A percentile compares a stretch with the other conserved stretches of the same genome.
Evolutionary conservation across 1,140 invertebrate genomes (phyloP).

Genomic region (Drosophila oshimai): DNA sequence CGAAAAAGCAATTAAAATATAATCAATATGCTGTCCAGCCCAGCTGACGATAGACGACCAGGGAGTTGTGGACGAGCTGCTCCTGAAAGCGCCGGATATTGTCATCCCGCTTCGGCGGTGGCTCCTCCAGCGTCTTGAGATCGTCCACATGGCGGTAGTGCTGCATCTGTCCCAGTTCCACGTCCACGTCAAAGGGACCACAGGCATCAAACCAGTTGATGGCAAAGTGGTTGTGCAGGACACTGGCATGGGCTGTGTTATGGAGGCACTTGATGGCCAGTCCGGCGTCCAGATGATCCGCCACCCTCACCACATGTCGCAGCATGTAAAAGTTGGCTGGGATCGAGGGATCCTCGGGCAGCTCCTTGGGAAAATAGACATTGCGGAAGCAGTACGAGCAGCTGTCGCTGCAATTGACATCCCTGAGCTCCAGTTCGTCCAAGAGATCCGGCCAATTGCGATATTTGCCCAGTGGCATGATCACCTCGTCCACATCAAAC

Average conservation of each 20-base stretch:
- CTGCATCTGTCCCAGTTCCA: conserved; percentile 91
- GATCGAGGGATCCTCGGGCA: conserved; percentile 89
- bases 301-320: conserved; percentile 93
- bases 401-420: conserved; percentile 10
- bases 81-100: conserved; percentile 55
- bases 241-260: conserved; percentile 91
- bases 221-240: conserved; percentile 95
- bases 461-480: conserved; percentile 87
- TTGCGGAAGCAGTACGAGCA: conserved; percentile 92
- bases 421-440: not conserved
- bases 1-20: conserved; percentile 57
- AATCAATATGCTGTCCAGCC: conserved; percentile 41
- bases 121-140: not conserved
- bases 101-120: conserved; percentile 27
- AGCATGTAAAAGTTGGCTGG: conserved; percentile 95
- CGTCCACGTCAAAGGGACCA: conserved; percentile 90
- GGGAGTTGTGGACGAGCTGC: conserved; percentile 13
- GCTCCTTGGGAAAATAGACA: conserved; percentile 93
- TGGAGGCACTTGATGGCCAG: conserved; percentile 96
- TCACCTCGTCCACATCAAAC: conserved; percentile 96
- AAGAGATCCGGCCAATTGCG: conserved; percentile 28
- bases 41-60: conserved; percentile 16
- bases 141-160: conserved; percentile 91
- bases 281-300: conserved; percentile 92
- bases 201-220: conserved; percentile 91